Conservation (phyloP, 2,888 invertebrate species). For the Leptarthrus brevirostris region DNA sequence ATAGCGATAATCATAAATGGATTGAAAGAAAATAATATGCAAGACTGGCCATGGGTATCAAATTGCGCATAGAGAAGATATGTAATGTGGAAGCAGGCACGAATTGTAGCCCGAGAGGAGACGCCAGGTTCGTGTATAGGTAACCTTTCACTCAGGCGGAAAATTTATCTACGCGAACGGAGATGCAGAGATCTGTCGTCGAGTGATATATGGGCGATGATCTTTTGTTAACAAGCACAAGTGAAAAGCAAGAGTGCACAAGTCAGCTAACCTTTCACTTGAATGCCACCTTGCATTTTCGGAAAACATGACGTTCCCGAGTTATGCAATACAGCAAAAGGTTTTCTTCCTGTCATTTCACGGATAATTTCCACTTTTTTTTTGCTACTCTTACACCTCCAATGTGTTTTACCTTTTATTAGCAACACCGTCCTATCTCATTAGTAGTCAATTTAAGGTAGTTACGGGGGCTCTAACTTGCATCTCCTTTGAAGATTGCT, state of each 20-base stretch:
- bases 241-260: not conserved
- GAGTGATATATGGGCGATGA: constrained; percentile 7
- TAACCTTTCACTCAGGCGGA: constrained; percentile 20
- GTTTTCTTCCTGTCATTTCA: constrained; percentile 19
- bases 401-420: not conserved
- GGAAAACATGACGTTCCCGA: too few species aligned
- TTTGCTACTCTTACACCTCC: constrained; percentile 11
- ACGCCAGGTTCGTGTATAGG: constrained; percentile 3
- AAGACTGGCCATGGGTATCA: not conserved
- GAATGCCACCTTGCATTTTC: not conserved
- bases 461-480: constrained; percentile 21
- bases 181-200: not conserved
- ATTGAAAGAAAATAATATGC: constrained; percentile 12
- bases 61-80: not conserved
- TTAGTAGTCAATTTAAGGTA: constrained; percentile 32
- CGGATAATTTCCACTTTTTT: not conserved
- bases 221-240: constrained; percentile 1
- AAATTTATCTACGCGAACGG: not conserved
- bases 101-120: not conserved
- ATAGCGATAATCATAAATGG: constrained; percentile 20
- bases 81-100: not conserved
- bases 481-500: constrained; percentile 8
- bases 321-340: not conserved
- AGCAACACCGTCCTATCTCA: not conserved
- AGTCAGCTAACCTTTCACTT: constrained; percentile 4